Percentiles rank a stretch among this genome's conserved stretches.
Conservation (phyloP, 1,140 invertebrate genomes). For the Eupristina koningsbergeri region DNA sequence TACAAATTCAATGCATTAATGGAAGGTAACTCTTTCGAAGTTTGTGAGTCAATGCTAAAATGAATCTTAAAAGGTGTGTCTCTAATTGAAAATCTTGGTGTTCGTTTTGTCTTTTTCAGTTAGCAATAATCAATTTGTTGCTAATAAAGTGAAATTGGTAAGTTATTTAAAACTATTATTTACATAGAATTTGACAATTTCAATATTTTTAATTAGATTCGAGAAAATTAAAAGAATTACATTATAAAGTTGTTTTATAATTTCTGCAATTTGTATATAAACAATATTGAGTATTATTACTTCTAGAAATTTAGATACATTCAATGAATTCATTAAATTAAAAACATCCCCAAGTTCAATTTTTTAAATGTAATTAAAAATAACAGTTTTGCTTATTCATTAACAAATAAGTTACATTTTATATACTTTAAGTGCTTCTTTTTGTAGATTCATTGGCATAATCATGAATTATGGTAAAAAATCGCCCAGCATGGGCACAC, state of each 20-base stretch:
- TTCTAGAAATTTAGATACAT: conserved; percentile 42
- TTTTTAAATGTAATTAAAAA: no score
- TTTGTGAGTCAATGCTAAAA: neutral
- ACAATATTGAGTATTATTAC: conserved; percentile 43
- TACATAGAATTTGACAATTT: neutral
- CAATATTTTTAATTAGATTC: neutral
- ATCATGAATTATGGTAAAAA: conserved; percentile 78
- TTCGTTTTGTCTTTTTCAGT: neutral
- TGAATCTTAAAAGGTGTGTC: conserved; percentile 32
- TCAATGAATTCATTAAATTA: neutral
- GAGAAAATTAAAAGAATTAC: neutral
- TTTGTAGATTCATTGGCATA: conserved; percentile 14
- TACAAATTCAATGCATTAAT: no score
- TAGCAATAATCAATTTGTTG: conserved; percentile 8
- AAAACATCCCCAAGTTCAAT: no score
- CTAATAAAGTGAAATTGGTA: conserved; percentile 7
- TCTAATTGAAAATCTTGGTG: neutral
- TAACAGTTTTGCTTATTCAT: no score
- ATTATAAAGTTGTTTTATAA: neutral
- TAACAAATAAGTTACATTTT: neutral
- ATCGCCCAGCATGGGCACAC: conserved; percentile 86
- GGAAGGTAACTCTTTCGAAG: neutral
- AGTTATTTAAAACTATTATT: neutral
- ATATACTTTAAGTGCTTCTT: neutral
- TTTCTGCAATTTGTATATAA: conserved; percentile 33